Evolutionary conservation across 2,888 invertebrate species (phyloP).

Genomic region (Macaria liturata): DNA sequence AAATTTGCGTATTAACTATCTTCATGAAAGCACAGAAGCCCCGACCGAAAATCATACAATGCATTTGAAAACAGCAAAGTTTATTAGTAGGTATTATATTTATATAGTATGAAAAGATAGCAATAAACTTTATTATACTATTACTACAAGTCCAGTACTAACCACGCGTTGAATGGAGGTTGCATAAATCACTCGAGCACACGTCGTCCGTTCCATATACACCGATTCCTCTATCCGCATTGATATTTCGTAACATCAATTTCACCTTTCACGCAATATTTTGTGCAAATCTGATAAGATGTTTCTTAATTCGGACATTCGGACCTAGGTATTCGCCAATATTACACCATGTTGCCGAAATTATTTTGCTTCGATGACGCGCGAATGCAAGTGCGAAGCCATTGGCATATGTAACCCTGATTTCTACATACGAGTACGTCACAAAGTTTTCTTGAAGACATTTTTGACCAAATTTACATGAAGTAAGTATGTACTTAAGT

Average conservation of each 20-base stretch:
- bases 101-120: no score
- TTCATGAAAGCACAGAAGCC: no score
- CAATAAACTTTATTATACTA: slow-evolving; percentile 31
- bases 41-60: no score
- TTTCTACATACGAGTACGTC: no score
- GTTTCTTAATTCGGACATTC: slow-evolving; percentile 12
- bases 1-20: no score
- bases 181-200: slow-evolving; percentile 39
- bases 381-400: no score
- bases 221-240: slow-evolving; percentile 46
- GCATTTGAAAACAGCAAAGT: no score
- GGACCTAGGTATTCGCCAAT: background rate
- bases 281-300: slow-evolving; percentile 19
- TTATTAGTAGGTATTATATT: no score
- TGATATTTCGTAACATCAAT: slow-evolving; percentile 37
- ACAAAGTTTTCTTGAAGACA: no score
- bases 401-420: no score
- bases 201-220: slow-evolving; percentile 44
- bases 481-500: no score
- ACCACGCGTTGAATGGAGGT: slow-evolving; percentile 41
- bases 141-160: slow-evolving; percentile 37
- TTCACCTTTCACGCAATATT: slow-evolving; percentile 28
- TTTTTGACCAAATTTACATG: no score
- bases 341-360: slow-evolving; percentile 21
- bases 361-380: slow-evolving; percentile 15